Evolutionary conservation across 2,888 invertebrate genomes (phyloP), one percentile per base, ranked within the genome.

Genomic region (Papilio elwesi): DNA sequence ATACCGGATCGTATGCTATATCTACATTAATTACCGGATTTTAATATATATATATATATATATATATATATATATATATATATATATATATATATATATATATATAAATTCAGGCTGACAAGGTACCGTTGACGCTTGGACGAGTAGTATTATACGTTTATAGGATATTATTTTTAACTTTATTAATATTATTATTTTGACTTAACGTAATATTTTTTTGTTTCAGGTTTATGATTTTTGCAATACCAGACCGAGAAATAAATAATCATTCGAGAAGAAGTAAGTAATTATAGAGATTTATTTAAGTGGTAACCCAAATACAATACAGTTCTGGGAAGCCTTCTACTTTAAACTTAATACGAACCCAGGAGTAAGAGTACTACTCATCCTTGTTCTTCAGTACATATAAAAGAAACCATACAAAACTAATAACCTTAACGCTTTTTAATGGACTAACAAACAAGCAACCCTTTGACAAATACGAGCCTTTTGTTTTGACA

Each of bases 391-490:
- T 51, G 51, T 16, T 1, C 10, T 9, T 53, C 26, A 26, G 26
- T 26, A 26, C 26, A 26, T 9, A 43, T 43, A 43, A 38, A 36
- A 57, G n/a, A 57, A 57, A 57, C 12, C 13, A 13, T 57, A 13
- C 12, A 57, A 36, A 15, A 55, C 53, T 68, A 72, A 72, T 55
- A 68, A 12, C 52, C 53, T 62, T 48, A 63, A 68, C 52, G 43
- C 68, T 64, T 64, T 64, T 68, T 68, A 64, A 68, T 72, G 68
- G 55, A 72, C 55, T 38, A 59, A 47, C 38, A 64, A 66, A 68
- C 72, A 64, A 55, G 68, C 36, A 16, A 36, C 68, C 49, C 68
- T 55, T 53, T 63, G 62, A 62, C 48, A 64, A 68, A 68, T 63
- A 64, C 15, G 15, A 64, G 16, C 38, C 63, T 53, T 72, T 67